phyloP scores from a whole-genome alignment of 2,888 invertebrate genomes.

The Serrognathus titanus region DNA sequence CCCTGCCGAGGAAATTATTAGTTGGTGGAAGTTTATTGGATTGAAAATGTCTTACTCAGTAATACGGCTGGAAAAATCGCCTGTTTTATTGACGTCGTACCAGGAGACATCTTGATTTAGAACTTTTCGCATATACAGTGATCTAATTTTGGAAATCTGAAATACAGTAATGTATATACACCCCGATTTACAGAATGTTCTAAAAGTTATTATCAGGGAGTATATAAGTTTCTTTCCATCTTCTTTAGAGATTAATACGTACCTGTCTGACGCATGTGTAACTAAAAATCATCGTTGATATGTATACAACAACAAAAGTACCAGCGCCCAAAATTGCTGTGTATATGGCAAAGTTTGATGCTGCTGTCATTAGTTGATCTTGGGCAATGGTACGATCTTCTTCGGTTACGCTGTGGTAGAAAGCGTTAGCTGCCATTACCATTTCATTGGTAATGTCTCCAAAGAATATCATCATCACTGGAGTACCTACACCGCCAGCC shows the following conservation, averaged over 20 bases:
- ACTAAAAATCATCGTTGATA: slow-evolving; percentile 65
- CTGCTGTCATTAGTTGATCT: slow-evolving; percentile 50
- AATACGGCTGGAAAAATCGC: slow-evolving; percentile 71
- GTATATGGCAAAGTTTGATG: slow-evolving; percentile 57
- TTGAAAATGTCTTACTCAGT: slow-evolving; percentile 58
- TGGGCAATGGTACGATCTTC: slow-evolving; percentile 34
- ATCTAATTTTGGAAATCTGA: slow-evolving; percentile 62
- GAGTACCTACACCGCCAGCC: slow-evolving; percentile 60
- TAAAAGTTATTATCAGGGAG: too few species aligned
- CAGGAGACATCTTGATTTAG: slow-evolving; percentile 73
- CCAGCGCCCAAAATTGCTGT: slow-evolving; percentile 59
- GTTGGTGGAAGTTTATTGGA: too few species aligned
- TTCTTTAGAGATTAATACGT: slow-evolving; percentile 15
- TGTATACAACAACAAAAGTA: slow-evolving; percentile 60
- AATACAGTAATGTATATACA: slow-evolving; percentile 22
- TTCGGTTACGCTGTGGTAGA: slow-evolving; percentile 5
- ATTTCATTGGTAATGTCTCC: slow-evolving; percentile 61
- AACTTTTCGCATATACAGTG: slow-evolving; percentile 62
- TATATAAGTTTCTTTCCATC: too few species aligned
- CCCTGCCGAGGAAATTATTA: slow-evolving; percentile 50
- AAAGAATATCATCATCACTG: slow-evolving; percentile 64
- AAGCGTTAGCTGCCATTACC: slow-evolving; percentile 42
- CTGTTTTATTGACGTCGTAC: slow-evolving; percentile 69
- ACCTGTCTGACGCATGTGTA: slow-evolving; percentile 68
- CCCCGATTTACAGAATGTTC: background rate